Conservation (phyloP, 2,113 vertebrate species). For the Turnix velox region DNA sequence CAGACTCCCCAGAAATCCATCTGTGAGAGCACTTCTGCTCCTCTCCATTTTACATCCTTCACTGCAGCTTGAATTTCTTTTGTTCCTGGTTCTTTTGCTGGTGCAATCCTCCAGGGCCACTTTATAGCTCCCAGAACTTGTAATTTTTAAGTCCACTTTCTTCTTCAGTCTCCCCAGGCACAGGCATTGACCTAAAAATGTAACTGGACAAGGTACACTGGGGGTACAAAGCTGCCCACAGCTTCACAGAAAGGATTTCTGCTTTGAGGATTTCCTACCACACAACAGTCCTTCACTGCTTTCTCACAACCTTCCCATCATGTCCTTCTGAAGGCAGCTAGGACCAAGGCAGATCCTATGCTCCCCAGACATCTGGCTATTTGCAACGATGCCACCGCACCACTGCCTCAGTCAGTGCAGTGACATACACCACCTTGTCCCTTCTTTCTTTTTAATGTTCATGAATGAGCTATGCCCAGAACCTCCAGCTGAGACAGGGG, state of each 20-base stretch:
- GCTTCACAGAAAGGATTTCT: background rate
- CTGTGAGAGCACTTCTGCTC: background rate
- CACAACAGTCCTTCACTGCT: background rate
- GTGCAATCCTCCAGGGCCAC: background rate
- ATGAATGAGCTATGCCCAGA: background rate
- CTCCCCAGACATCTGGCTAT: background rate
- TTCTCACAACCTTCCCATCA: background rate
- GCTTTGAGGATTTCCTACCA: background rate
- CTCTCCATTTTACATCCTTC: background rate
- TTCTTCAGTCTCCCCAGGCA: background rate
- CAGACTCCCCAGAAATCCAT: background rate
- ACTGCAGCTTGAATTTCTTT: background rate
- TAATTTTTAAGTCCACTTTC: background rate
- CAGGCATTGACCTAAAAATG: background rate
- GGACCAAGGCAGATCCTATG: background rate
- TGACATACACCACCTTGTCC: background rate
- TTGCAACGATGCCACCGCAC: background rate
- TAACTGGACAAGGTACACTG: background rate
- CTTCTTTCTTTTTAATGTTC: accelerated
- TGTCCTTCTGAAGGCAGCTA: background rate
- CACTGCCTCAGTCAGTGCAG: background rate
- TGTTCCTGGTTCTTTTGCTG: background rate
- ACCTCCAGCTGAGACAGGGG: background rate
- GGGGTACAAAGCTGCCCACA: background rate
- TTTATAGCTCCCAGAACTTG: background rate